Conservation (phyloP, 2,113 vertebrate genomes). For the Rallus limicola region DNA sequence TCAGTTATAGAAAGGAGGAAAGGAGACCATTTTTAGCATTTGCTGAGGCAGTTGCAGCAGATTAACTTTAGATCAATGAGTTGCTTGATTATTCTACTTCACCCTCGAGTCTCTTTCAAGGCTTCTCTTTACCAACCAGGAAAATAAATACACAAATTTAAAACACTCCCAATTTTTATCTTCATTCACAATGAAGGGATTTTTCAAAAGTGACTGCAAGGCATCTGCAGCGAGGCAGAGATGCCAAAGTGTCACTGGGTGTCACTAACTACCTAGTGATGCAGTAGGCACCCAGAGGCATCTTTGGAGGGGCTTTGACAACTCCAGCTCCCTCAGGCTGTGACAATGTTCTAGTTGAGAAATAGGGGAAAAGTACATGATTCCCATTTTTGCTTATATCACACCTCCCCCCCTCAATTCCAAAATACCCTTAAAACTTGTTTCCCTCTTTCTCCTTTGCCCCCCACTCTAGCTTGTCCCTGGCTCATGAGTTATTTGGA, state of each 20-base stretch:
- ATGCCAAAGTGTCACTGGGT: background rate
- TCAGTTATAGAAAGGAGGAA: constrained; percentile 39
- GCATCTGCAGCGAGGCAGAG: background rate
- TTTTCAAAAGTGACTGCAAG: background rate
- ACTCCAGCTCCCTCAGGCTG: background rate
- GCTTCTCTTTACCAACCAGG: constrained; percentile 68
- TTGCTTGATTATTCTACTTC: constrained; percentile 76
- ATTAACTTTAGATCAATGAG: constrained; percentile 79
- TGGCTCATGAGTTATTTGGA: background rate
- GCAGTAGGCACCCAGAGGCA: background rate
- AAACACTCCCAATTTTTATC: constrained; percentile 64
- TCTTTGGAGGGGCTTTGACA: background rate
- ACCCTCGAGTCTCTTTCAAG: constrained; percentile 47
- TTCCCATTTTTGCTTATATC: background rate
- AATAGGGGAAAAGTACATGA: background rate
- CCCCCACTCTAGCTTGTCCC: accelerated
- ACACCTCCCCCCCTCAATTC: background rate
- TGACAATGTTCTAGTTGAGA: background rate
- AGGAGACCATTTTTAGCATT: constrained; percentile 59
- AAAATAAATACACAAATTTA: constrained; percentile 73
- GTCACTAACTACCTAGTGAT: background rate
- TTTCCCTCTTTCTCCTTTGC: background rate
- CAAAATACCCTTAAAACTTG: background rate
- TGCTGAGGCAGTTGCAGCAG: constrained; percentile 64
- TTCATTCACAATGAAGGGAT: constrained; percentile 66